These are phyloP conservation scores for Drosophila willistoni DNA, from an alignment of 1,140 invertebrate genomes.

Conservation along the genomic window DNA sequence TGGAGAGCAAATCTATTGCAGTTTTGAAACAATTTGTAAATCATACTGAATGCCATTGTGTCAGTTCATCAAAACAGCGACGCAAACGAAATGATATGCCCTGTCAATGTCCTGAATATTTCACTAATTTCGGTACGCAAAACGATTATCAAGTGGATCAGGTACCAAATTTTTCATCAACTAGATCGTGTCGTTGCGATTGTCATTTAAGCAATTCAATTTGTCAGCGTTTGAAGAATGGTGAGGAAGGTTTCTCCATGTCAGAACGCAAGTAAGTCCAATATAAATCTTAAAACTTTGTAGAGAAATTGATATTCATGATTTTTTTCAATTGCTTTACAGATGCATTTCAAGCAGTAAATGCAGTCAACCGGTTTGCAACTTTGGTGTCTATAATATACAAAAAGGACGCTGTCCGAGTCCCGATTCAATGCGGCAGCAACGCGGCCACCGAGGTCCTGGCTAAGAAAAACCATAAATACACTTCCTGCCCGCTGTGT, in stretches of 20 bases:
- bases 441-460: conserved; percentile 16
- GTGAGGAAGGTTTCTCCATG: conserved; percentile 74
- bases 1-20: not conserved
- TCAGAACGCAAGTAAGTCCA: conserved; percentile 63
- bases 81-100: conserved; percentile 55
- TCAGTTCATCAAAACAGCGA: conserved; percentile 32
- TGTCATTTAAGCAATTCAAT: conserved; percentile 64
- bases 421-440: conserved; percentile 18
- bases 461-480: conserved; percentile 13
- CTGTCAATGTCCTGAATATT: conserved; percentile 71
- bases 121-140: conserved; percentile 57
- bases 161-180: not conserved
- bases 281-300: not conserved
- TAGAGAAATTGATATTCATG: too few relatives aligned
- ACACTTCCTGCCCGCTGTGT: not conserved
- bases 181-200: conserved; percentile 62
- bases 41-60: conserved; percentile 74
- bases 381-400: conserved; percentile 59
- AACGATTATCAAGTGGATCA: not conserved
- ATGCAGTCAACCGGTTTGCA: conserved; percentile 68
- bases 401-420: conserved; percentile 71
- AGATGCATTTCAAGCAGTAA: conserved; percentile 63
- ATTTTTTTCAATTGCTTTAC: not conserved
- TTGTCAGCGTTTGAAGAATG: conserved; percentile 73
- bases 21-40: conserved; percentile 46